A percentile compares a stretch with the other conserved stretches of the same genome.
Conservation (phyloP, 2,797 vertebrate genomes). For the Catharus ustulatus region DNA sequence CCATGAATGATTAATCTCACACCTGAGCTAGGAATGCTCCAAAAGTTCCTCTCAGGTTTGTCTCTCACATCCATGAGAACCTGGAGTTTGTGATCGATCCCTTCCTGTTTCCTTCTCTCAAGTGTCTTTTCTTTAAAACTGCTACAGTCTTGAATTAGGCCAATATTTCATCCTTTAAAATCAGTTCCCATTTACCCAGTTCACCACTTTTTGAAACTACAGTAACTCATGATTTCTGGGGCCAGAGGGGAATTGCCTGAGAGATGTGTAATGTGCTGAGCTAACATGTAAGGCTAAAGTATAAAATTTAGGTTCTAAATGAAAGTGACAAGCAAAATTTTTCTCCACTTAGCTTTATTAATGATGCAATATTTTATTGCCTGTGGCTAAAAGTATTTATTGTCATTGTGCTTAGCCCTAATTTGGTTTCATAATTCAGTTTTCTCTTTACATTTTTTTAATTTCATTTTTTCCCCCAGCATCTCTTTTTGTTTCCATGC, state of each 20-base stretch:
- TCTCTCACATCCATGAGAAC: neutral
- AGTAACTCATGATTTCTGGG: slow-evolving; percentile 61
- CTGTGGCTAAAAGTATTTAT: slow-evolving; percentile 57
- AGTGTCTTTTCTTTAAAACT: slow-evolving; percentile 8
- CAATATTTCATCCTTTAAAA: slow-evolving; percentile 67
- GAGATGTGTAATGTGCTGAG: slow-evolving; percentile 62
- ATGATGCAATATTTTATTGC: slow-evolving; percentile 64
- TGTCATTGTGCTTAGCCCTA: slow-evolving; percentile 40
- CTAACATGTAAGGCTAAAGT: slow-evolving; percentile 56
- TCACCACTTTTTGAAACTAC: slow-evolving; percentile 56
- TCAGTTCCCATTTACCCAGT: slow-evolving; percentile 64
- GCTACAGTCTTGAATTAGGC: slow-evolving; percentile 18
- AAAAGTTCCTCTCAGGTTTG: neutral
- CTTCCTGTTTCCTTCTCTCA: neutral
- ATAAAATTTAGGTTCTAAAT: slow-evolving; percentile 71
- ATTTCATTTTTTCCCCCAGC: neutral
- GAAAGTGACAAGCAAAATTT: slow-evolving; percentile 69
- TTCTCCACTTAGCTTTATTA: slow-evolving; percentile 69
- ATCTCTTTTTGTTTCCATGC: neutral
- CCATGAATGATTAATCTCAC: neutral
- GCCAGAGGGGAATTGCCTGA: slow-evolving; percentile 68
- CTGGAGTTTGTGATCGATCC: slow-evolving; percentile 1
- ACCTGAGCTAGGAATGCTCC: neutral
- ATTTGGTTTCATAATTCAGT: slow-evolving; percentile 58
- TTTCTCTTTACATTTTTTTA: neutral